Evolutionary conservation across 2,113 vertebrate species (phyloP), one percentile per base, ranked within the genome.

Genomic region (Indri indri): DNA sequence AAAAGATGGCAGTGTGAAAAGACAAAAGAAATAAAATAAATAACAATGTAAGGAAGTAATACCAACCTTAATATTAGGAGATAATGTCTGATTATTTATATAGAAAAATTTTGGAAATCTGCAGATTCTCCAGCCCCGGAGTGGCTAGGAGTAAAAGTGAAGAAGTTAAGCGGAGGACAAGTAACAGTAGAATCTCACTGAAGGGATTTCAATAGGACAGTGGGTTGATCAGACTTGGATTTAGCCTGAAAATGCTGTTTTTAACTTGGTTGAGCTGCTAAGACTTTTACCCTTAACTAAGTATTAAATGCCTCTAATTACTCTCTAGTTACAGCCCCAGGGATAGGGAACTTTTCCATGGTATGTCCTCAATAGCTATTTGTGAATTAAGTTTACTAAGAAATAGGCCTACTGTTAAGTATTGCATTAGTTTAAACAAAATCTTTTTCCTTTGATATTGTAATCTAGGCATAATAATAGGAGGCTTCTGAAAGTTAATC

Each of bases 301-400:
- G n/a, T 71, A 17, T 50, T 47, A 93, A 74, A 70, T 79, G 13
- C n/a, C 61, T 91, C 20, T 59, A 52, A 4, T 50, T 45, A 80
- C 22, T 86, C 83, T 95, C 73, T 77, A 22, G 16, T 40, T 68
- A 59, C 0, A 73, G 7, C 30, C 7, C 3, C 14, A 34, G 30
- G 20, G 13, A 11, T 50, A 18, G 23, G 34, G 84, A 9, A 4
- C n/a, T 79, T 89, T 74, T 57, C 20, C 3, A 7, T 23, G 50
- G 54, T 63, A 45, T 12, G 34, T 23, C 20, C 59, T 94, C 71
- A 87, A n/a, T 86, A 88, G 40, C 16, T 77, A 3, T 57, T n/a
- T 42, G 27, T 81, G 47, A 91, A n/a, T 37, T 91, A 18, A 65
- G 50, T 95, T 93, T 96, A 86, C 83, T 80, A 76, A 66, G 61